phyloP scores from a whole-genome alignment of 2,888 invertebrate genomes.

The Dermolepida albohirtum region DNA sequence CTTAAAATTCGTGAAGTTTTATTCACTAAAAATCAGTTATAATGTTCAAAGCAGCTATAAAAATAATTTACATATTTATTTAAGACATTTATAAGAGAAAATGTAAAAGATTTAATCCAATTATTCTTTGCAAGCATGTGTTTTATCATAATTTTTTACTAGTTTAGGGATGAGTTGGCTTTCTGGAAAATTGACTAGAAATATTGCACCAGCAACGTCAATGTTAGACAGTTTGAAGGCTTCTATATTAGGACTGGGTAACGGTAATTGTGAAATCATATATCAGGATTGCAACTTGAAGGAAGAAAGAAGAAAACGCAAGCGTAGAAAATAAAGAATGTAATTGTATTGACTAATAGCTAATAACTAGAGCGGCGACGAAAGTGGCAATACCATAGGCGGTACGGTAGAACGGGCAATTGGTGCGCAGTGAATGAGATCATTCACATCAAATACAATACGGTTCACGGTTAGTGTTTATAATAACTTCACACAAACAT shows the following conservation, averaged over 20 bases:
- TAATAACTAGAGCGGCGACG: too few species aligned
- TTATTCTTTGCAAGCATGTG: constrained; percentile 1
- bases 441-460: too few species aligned
- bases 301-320: constrained; percentile 60
- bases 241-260: constrained; percentile 75
- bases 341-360: neutral
- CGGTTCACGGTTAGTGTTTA: too few species aligned
- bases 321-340: constrained; percentile 49
- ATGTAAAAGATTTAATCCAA: constrained; percentile 19
- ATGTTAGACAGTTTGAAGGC: constrained; percentile 75
- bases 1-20: too few species aligned
- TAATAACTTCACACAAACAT: too few species aligned
- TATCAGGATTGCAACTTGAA: constrained; percentile 71
- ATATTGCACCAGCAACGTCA: constrained; percentile 63
- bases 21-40: neutral
- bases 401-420: too few species aligned
- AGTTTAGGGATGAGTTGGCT: constrained; percentile 84
- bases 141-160: constrained; percentile 50
- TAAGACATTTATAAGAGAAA: too few species aligned
- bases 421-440: too few species aligned
- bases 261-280: constrained; percentile 72
- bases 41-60: neutral
- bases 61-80: too few species aligned
- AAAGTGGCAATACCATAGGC: too few species aligned
- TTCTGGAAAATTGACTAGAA: constrained; percentile 68